Evolutionary conservation across 2,113 vertebrate genomes (phyloP), one percentile per base, ranked within the genome.

Genomic region (Heterocephalus glaber): DNA sequence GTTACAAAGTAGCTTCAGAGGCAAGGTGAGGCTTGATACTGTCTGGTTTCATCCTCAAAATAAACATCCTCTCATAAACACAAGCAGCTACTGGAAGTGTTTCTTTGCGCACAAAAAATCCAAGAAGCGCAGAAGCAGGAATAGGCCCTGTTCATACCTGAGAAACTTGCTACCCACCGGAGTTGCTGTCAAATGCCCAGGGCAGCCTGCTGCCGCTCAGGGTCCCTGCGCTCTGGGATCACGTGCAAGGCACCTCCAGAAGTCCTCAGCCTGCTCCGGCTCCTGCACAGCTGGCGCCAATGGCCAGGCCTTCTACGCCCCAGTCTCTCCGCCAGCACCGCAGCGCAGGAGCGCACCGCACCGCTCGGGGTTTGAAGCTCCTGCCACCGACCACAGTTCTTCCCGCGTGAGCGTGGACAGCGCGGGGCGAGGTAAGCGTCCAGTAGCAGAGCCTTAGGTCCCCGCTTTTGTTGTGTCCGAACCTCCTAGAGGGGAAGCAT

Each of bases 121-220:
- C 24, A 6, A 2, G 5, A 0, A 5, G 68, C 19, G 22, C 9
- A 8, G 72, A 35, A 65, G 56, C 10, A 19, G 70, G 0, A 0
- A 0, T 20, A 26, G 17, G 20, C 7, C 13, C 3, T 0, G 41
- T 26, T 20, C 17, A 0, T 1, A 7, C n/a, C 41, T 1, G 1
- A 6, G 2, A 4, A 0, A 16, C 5, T 17, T 38, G 16, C 56
- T 19, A 26, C 3, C 4, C 33, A 66, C 33, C 33, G 63, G 63
- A 35, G 33, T 56, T 56, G 54, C 13, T 56, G 8, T 56, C 12
- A 56, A 7, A 56, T 56, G 54, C 54, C 54, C 54, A 56, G 11
- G 54, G 9, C 5, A 49, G 47, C 47, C 47, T 49, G 47, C 65
- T 66, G 33, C 14, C 35, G 65, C 65, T 61, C 10, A 30, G 4